These are phyloP conservation scores for Drosophila glabriapex DNA, from an alignment of 2,888 invertebrate species.

Conservation along the genomic window DNA sequence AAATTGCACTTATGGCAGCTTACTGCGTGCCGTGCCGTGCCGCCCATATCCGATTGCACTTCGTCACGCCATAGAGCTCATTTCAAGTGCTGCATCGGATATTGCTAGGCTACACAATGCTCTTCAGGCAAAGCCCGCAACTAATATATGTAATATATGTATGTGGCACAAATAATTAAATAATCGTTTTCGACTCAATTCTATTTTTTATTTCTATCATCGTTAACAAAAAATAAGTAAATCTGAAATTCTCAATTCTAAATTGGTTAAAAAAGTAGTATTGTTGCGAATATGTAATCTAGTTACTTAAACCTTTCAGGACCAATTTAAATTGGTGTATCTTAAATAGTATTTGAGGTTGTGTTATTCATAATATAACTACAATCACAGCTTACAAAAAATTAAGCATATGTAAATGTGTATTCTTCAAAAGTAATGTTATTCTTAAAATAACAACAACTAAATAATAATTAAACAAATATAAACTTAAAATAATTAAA, in stretches of 20 bases:
- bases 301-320: not conserved
- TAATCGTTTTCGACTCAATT: not conserved
- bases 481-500: not conserved
- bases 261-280: not conserved
- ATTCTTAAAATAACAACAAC: not conserved
- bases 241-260: not conserved
- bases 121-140: not conserved
- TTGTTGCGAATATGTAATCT: rapidly evolving
- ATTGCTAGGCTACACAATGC: not conserved
- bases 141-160: not conserved
- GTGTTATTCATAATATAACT: not conserved
- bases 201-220: not conserved
- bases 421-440: not conserved
- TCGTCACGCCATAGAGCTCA: constrained; percentile 56
- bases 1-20: constrained; percentile 43
- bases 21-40: constrained; percentile 10
- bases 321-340: not conserved
- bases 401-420: not conserved
- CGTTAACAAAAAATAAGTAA: not conserved
- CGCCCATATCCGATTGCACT: constrained; percentile 51
- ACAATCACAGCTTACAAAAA: not conserved
- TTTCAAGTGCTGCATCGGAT: not conserved
- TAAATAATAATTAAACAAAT: not conserved
- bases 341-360: not conserved
- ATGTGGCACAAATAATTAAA: not conserved